phyloP scores from a whole-genome alignment of 2,113 vertebrate genomes.

The Apeltes quadracus region DNA sequence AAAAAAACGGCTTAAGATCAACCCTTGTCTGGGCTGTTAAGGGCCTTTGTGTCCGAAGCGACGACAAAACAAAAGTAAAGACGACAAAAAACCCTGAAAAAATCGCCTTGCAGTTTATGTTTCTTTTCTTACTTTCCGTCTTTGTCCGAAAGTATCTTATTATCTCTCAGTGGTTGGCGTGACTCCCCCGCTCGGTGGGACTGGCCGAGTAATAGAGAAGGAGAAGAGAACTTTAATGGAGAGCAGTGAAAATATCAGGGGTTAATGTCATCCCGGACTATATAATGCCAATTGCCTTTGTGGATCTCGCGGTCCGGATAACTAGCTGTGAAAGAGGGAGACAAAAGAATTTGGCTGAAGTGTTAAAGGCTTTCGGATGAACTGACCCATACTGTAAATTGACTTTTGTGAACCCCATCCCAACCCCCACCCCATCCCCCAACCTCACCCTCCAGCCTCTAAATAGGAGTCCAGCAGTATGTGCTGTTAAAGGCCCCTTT shows the following conservation, averaged over 20 bases:
- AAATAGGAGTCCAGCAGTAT: conserved; percentile 66
- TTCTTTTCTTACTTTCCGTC: conserved; percentile 41
- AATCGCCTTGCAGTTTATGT: conserved; percentile 47
- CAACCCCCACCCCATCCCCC: conserved; percentile 36
- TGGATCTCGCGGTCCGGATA: conserved; percentile 65
- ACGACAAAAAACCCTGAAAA: conserved; percentile 44
- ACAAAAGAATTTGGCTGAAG: conserved; percentile 82
- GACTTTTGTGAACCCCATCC: conserved; percentile 72
- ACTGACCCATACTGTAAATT: conserved; percentile 84
- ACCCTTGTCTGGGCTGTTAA: conserved; percentile 30
- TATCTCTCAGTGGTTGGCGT: conserved; percentile 43
- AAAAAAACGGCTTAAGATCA: conserved; percentile 38
- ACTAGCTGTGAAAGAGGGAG: conserved; percentile 71
- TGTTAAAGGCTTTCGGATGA: conserved; percentile 82
- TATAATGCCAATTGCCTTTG: conserved; percentile 78
- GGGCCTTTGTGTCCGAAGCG: conserved; percentile 39
- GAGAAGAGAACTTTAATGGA: conserved; percentile 71
- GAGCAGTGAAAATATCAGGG: conserved; percentile 74
- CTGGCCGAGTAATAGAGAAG: conserved; percentile 66
- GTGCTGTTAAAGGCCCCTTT: conserved; percentile 72
- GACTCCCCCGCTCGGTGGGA: conserved; percentile 63
- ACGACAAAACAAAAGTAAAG: conserved; percentile 49
- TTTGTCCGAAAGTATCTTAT: conserved; percentile 43
- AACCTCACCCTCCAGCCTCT: conserved; percentile 43
- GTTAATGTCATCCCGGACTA: conserved; percentile 77